A percentile compares a stretch with the other conserved stretches of the same genome.
phyloP scores from a whole-genome alignment of 2,113 vertebrate genomes.

The Corynorhinus townsendii region DNA sequence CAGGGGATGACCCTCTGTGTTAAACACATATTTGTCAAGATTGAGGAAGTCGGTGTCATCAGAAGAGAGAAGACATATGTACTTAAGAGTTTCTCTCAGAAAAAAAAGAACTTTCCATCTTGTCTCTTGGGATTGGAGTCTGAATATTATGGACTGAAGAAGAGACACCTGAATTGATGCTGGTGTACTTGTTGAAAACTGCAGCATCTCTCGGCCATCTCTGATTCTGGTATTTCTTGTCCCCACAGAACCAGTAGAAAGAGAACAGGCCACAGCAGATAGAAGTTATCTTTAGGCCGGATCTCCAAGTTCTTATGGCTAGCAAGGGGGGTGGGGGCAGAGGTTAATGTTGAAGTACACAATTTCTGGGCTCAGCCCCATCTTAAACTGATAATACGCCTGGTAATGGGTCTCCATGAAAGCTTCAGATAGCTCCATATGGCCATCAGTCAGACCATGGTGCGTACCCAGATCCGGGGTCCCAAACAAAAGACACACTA shows the following conservation, averaged over 20 bases:
- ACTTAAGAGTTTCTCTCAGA: constrained; percentile 90
- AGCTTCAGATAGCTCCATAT: constrained; percentile 85
- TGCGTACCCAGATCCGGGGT: constrained; percentile 84
- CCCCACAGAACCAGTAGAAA: constrained; percentile 86
- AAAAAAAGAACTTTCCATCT: constrained; percentile 92
- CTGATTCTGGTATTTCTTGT: constrained; percentile 83
- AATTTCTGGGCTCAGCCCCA: constrained; percentile 87
- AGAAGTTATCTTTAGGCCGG: constrained; percentile 89
- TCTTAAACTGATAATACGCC: constrained; percentile 89
- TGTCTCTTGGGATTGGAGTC: constrained; percentile 86
- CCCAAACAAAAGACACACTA: constrained; percentile 88
- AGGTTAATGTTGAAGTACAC: constrained; percentile 87
- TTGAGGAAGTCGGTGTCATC: constrained; percentile 85
- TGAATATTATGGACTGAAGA: constrained; percentile 90
- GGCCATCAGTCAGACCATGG: constrained; percentile 82
- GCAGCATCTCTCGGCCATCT: constrained; percentile 68
- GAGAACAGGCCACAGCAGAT: constrained; percentile 89
- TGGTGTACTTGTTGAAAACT: constrained; percentile 87
- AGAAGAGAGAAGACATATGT: constrained; percentile 89
- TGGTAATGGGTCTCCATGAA: constrained; percentile 90
- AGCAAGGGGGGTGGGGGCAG: constrained; percentile 10
- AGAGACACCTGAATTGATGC: constrained; percentile 85
- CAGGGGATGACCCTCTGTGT: constrained; percentile 88
- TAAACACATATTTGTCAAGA: constrained; percentile 89
- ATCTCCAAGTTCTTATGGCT: constrained; percentile 78